Conservation (phyloP, 2,888 invertebrate genomes). For the Orthosia cruda region DNA sequence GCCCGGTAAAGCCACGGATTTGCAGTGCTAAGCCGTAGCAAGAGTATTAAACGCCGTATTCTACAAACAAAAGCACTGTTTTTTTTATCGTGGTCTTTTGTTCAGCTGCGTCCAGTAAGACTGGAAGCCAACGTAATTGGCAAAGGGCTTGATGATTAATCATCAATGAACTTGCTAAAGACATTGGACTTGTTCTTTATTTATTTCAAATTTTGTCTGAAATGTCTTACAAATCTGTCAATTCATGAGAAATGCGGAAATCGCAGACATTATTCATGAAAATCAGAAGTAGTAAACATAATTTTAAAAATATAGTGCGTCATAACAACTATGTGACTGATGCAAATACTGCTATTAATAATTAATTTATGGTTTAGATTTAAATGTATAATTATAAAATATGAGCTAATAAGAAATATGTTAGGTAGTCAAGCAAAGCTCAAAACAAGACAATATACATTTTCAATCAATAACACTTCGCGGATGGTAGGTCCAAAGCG, state of each 20-base stretch:
- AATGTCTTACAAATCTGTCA: not conserved
- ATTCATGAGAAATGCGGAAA: slow-evolving; percentile 1
- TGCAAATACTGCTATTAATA: slow-evolving; percentile 3
- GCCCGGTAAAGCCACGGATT: not conserved
- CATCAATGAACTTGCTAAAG: not conserved
- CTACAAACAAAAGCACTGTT: not conserved
- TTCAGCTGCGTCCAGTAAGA: not conserved
- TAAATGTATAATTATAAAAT: not conserved
- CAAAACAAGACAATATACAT: slow-evolving; percentile 6
- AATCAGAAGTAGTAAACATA: slow-evolving; percentile 7
- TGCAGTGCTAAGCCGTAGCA: not conserved
- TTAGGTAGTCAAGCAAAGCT: not conserved
- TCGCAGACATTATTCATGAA: not conserved
- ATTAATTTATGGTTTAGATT: not conserved
- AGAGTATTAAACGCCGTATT: not conserved
- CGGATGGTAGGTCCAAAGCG: not conserved
- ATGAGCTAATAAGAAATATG: not conserved
- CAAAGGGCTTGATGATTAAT: not conserved
- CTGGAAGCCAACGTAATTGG: not conserved
- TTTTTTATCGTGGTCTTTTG: not conserved
- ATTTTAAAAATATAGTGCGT: not conserved
- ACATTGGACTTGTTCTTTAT: slow-evolving; percentile 5
- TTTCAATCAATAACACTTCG: slow-evolving; percentile 13
- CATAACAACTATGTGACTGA: not conserved
- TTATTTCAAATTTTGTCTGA: slow-evolving; percentile 2